phyloP scores from a whole-genome alignment of 2,888 invertebrate genomes.

The Anticlea derivata region DNA sequence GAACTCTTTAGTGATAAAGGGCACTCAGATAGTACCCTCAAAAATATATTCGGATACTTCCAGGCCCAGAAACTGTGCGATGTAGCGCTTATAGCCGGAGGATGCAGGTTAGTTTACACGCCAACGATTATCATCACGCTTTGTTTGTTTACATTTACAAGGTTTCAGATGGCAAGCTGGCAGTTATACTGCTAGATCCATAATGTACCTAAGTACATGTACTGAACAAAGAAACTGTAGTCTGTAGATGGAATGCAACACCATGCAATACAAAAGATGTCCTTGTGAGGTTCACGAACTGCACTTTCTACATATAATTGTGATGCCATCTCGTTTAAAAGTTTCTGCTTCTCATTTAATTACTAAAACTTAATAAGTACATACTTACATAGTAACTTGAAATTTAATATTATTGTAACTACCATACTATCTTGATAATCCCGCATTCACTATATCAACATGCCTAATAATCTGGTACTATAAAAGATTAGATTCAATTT shows the following conservation, averaged over 20 bases:
- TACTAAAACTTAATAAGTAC: too few species aligned
- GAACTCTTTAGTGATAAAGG: constrained; percentile 90
- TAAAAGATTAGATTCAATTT: too few species aligned
- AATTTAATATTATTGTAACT: background rate
- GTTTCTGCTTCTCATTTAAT: too few species aligned
- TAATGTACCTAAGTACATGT: too few species aligned
- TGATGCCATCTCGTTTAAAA: background rate
- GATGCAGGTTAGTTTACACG: constrained; percentile 78
- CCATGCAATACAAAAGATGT: constrained; percentile 20
- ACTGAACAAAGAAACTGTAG: constrained; percentile 10
- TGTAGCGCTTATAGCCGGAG: constrained; percentile 92
- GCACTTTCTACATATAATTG: constrained; percentile 20
- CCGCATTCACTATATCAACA: too few species aligned
- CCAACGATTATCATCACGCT: background rate
- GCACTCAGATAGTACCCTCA: constrained; percentile 92
- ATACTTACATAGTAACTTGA: background rate
- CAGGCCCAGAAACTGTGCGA: constrained; percentile 93
- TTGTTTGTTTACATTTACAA: background rate
- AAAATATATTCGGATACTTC: constrained; percentile 92
- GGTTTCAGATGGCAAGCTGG: too few species aligned
- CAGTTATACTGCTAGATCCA: too few species aligned
- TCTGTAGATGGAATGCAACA: constrained; percentile 12
- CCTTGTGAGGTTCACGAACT: constrained; percentile 32
- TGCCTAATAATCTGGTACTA: too few species aligned
- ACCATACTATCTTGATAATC: too few species aligned